Evolutionary conservation across 1,140 invertebrate species (phyloP), one percentile per base, ranked within the genome.

Genomic region (Apis florea): DNA sequence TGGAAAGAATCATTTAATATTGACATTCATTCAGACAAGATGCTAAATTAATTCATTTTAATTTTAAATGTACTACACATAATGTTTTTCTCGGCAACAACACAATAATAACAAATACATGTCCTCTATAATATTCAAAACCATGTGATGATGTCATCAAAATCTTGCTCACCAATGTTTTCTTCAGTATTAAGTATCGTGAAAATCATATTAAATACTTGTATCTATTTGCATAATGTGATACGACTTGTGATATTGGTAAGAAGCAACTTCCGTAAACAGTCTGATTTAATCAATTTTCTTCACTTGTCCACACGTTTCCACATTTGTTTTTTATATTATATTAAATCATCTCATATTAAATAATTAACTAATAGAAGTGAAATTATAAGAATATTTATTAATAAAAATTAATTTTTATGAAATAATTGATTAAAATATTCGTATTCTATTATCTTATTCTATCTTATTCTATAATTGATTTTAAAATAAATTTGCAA

Each of bases 211-310:
- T 53, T 54, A 6, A 31, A 67, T 56, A 54, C 26, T 2, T 15
- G 56, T 26, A 69, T 59, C 49, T 69, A 40, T 64, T 80, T 75
- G 51, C 19, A 2, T 26, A 31, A 12, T 31, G 12, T 21, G 67
- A 76, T 19, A 6, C 13, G 21, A 24, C n/a, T 24, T 24, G 15
- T 24, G n/a, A 21, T 51, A 47, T 75, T 53, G 64, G 54, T 51
- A 68, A 63, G 31, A n/a, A 63, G 31, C 31, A 17, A 51, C 31
- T 73, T 83, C 61, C 64, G 75, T 54, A 73, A 73, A 83, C 67
- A 68, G 47, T 59, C 24, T n/a, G 26, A 9, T 5, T 19, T 2
- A 54, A 78, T 24, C 56, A 54, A 56, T 83, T 72, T 63, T 47
- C 58, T 10, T 47, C 8, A 51, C 49, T 61, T 21, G 8, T 10